Evolutionary conservation across 2,888 invertebrate genomes (phyloP).

Genomic region (Isoperla grammatica): DNA sequence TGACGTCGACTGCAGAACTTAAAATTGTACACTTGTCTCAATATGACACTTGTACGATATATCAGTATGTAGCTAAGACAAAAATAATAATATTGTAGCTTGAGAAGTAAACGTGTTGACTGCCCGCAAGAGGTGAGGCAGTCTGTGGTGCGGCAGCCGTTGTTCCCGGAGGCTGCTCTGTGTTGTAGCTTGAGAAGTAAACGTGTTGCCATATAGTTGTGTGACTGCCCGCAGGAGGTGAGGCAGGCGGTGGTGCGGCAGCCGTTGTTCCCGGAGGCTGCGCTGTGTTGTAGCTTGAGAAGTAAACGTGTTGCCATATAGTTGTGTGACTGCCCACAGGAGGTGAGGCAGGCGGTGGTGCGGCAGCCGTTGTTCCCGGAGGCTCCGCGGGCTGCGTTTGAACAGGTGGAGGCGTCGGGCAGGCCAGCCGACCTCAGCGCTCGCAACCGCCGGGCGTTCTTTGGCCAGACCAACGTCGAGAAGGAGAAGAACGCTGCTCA

Average conservation of each 20-base stretch:
- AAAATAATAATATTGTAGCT: too few species aligned
- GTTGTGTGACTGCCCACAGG: background rate
- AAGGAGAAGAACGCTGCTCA: background rate
- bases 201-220: background rate
- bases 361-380: constrained; percentile 26
- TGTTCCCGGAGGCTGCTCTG: constrained; percentile 23
- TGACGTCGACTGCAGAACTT: too few species aligned
- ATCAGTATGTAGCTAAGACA: too few species aligned
- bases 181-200: too few species aligned
- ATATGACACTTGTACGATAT: too few species aligned
- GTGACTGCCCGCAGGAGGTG: background rate
- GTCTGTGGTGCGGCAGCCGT: constrained; percentile 22
- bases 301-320: background rate
- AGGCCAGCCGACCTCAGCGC: constrained; percentile 13
- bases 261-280: constrained; percentile 24
- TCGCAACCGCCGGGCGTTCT: constrained; percentile 23
- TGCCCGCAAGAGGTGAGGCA: background rate
- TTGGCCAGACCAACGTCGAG: constrained; percentile 20
- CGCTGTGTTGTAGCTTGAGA: too few species aligned
- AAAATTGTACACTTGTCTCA: too few species aligned
- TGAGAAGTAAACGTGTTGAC: too few species aligned
- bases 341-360: constrained; percentile 11
- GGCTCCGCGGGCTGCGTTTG: constrained; percentile 22
- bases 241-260: constrained; percentile 20
- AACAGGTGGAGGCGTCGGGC: constrained; percentile 15